A percentile compares a stretch with the other conserved stretches of the same genome.
Conservation (phyloP, 2,888 invertebrate species). For the Drosophila pegasa region DNA sequence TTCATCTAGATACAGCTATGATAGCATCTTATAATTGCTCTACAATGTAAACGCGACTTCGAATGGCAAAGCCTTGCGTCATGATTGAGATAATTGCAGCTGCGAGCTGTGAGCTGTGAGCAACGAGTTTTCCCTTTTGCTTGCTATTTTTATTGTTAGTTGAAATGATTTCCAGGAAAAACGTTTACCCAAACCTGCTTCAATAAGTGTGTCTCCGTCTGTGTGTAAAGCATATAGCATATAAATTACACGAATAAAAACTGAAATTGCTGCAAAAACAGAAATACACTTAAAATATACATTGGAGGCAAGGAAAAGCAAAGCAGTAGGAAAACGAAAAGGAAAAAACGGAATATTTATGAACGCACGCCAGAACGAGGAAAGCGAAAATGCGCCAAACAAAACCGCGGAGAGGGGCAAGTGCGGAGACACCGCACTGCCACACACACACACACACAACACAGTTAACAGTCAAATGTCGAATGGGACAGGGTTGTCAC, state of each 20-base stretch:
- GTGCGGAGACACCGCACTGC: not conserved
- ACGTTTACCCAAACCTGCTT: conserved; percentile 72
- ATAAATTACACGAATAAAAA: conserved; percentile 77
- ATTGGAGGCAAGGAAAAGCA: conserved; percentile 20
- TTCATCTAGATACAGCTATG: conserved; percentile 32
- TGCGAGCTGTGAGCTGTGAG: conserved; percentile 9
- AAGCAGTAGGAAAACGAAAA: conserved; percentile 22
- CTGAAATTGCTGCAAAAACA: conserved; percentile 77
- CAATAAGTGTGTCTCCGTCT: conserved; percentile 56
- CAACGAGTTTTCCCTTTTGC: conserved; percentile 19
- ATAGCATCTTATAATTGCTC: conserved; percentile 53
- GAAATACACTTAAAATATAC: conserved; percentile 73
- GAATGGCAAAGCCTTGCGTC: conserved; percentile 35
- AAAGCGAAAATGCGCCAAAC: conserved; percentile 74
- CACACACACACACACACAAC: conserved; percentile 24
- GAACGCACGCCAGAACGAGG: conserved; percentile 67
- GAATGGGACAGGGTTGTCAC: conserved; percentile 15
- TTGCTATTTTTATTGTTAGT: conserved; percentile 20
- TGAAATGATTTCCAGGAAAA: conserved; percentile 58
- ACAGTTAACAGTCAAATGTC: conserved; percentile 60
- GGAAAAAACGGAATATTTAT: conserved; percentile 69
- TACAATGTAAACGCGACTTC: conserved; percentile 31
- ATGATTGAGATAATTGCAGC: conserved; percentile 56
- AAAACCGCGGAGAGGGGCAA: conserved; percentile 27
- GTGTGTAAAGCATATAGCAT: conserved; percentile 49